Percentiles rank a stretch among this genome's conserved stretches.
phyloP scores from a whole-genome alignment of 2,797 vertebrate species.

The Gouania willdenowi region DNA sequence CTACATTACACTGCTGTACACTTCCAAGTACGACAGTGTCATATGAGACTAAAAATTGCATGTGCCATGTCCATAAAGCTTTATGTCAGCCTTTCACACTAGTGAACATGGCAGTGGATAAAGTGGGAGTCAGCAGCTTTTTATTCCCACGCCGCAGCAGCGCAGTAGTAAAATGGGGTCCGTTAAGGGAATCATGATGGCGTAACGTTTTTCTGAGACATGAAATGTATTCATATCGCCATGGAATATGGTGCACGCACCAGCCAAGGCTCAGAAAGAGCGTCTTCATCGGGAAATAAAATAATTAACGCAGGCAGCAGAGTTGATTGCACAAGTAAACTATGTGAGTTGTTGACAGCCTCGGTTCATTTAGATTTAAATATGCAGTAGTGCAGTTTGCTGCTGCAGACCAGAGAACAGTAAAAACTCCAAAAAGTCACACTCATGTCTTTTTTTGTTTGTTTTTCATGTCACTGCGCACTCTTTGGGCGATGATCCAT shows the following conservation, averaged over 20 bases:
- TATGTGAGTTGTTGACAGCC: neutral
- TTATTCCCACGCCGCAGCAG: conserved; percentile 27
- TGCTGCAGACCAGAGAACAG: neutral
- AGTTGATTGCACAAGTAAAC: neutral
- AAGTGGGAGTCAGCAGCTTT: conserved; percentile 33
- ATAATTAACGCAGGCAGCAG: neutral
- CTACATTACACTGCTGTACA: conserved; percentile 13
- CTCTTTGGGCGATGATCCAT: conserved; percentile 10
- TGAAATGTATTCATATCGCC: conserved; percentile 14
- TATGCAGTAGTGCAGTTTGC: neutral
- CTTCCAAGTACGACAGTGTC: conserved; percentile 30
- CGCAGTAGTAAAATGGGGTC: conserved; percentile 20
- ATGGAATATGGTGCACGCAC: conserved; percentile 14
- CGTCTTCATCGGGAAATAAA: neutral
- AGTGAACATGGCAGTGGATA: conserved; percentile 22
- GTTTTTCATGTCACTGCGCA: too few relatives aligned
- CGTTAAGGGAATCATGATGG: conserved; percentile 18
- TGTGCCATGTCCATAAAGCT: conserved; percentile 13
- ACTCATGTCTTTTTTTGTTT: too few relatives aligned
- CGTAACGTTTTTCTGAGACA: conserved; percentile 13
- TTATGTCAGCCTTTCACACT: conserved; percentile 15
- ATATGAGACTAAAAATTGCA: conserved; percentile 3
- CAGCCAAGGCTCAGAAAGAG: neutral
- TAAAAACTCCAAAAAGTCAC: too few relatives aligned
- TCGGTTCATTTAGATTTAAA: neutral